A percentile compares a stretch with the other conserved stretches of the same genome.
Conservation (phyloP, 2,113 vertebrate species). For the Spizaetus ornatus region DNA sequence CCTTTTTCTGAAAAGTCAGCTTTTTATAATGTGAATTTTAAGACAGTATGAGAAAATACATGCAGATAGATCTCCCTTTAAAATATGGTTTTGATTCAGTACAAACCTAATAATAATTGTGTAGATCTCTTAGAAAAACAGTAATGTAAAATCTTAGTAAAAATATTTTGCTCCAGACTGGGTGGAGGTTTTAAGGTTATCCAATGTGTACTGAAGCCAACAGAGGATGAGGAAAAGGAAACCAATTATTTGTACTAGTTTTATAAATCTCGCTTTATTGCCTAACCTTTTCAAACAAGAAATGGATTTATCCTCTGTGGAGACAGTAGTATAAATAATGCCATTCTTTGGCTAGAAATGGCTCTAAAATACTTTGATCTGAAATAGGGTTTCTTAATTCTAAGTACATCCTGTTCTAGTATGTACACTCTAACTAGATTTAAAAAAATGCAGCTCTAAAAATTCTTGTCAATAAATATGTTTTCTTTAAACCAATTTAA, state of each 20-base stretch:
- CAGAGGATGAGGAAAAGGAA: slow-evolving; percentile 31
- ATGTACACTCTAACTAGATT: not conserved
- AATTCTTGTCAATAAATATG: not conserved
- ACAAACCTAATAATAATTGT: not conserved
- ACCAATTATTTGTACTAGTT: slow-evolving; percentile 54
- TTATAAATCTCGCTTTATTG: slow-evolving; percentile 59
- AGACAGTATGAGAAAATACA: not conserved
- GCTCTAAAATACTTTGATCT: slow-evolving; percentile 46
- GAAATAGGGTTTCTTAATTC: slow-evolving; percentile 13
- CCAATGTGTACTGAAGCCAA: not conserved
- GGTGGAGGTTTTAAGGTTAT: slow-evolving; percentile 43
- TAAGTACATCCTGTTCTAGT: slow-evolving; percentile 22
- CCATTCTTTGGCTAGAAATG: slow-evolving; percentile 30
- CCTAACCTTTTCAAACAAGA: slow-evolving; percentile 57
- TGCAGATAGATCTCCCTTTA: not conserved
- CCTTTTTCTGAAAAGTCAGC: not conserved
- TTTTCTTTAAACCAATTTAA: not conserved
- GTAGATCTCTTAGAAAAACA: not conserved
- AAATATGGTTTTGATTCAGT: not conserved
- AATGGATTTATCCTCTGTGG: slow-evolving; percentile 47
- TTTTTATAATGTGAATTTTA: not conserved
- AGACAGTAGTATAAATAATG: slow-evolving; percentile 42
- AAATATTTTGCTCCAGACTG: not conserved
- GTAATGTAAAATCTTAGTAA: not conserved
- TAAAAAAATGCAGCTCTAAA: not conserved